phyloP scores from a whole-genome alignment of 2,797 vertebrate genomes.

The Benthosema pterotum region DNA sequence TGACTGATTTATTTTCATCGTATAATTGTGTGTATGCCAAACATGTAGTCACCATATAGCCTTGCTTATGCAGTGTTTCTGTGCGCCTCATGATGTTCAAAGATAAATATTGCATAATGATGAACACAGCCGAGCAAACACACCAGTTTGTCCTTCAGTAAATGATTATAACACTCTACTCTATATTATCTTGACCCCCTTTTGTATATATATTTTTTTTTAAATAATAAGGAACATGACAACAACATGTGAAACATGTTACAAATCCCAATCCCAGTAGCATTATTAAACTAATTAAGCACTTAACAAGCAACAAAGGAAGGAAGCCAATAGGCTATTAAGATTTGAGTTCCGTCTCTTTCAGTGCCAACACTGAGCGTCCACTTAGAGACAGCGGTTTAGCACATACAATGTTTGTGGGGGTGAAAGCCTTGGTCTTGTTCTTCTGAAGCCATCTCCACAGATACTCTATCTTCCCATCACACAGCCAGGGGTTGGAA shows the following conservation, averaged over 20 bases:
- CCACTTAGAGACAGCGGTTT: slow-evolving; percentile 56
- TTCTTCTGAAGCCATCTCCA: slow-evolving; percentile 76
- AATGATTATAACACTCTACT: slow-evolving; percentile 5
- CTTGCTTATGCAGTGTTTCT: no score
- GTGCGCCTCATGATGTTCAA: no score
- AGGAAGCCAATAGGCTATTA: slow-evolving; percentile 14
- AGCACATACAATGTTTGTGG: slow-evolving; percentile 55
- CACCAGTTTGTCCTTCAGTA: slow-evolving; percentile 15
- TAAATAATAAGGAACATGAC: no score
- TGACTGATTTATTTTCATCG: no score
- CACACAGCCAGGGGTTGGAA: slow-evolving; percentile 73
- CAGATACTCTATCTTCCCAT: slow-evolving; percentile 64
- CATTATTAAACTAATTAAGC: no score
- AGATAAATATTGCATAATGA: slow-evolving; percentile 58
- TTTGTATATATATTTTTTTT: slow-evolving; percentile 9
- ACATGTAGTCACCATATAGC: no score
- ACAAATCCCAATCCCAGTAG: no score
- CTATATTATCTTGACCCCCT: no score
- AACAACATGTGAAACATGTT: no score
- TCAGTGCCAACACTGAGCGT: slow-evolving; percentile 58
- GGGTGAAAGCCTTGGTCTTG: slow-evolving; percentile 56
- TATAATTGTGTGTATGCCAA: no score
- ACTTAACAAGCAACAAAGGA: no score
- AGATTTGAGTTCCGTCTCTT: slow-evolving; percentile 54
- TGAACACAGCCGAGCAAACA: slow-evolving; percentile 66